Evolutionary conservation across 1,140 invertebrate genomes (phyloP).

Genomic region (Trachymyrmex septentrionalis): DNA sequence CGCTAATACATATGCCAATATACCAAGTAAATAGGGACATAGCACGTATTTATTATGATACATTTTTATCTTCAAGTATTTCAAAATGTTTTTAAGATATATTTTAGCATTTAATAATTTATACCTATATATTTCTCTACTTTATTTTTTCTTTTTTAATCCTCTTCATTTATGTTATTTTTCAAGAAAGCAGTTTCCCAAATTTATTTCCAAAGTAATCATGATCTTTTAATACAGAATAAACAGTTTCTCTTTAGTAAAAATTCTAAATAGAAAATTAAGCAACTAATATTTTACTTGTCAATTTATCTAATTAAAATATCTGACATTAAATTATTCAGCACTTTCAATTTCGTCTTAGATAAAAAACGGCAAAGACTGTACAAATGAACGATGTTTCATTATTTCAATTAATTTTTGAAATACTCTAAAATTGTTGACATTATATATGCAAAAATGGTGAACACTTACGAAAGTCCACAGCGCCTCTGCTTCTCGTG

Average conservation of each 20-base stretch:
- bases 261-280: neutral
- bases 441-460: neutral
- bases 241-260: neutral
- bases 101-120: no score
- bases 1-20: no score
- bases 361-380: neutral
- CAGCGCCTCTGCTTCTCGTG: no score
- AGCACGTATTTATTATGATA: no score
- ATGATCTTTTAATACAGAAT: neutral
- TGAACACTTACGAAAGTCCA: no score
- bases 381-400: neutral
- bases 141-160: no score
- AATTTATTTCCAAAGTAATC: neutral
- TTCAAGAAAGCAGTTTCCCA: no score
- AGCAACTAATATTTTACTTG: neutral
- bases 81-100: no score
- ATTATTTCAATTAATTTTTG: constrained; percentile 4
- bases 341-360: neutral
- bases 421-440: neutral
- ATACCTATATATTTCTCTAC: no score
- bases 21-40: no score
- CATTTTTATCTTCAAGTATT: no score
- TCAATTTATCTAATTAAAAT: neutral
- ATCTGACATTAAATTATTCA: neutral
- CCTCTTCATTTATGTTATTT: no score